Conservation (phyloP, 1,140 invertebrate genomes). For the Nixonia krombeini region DNA sequence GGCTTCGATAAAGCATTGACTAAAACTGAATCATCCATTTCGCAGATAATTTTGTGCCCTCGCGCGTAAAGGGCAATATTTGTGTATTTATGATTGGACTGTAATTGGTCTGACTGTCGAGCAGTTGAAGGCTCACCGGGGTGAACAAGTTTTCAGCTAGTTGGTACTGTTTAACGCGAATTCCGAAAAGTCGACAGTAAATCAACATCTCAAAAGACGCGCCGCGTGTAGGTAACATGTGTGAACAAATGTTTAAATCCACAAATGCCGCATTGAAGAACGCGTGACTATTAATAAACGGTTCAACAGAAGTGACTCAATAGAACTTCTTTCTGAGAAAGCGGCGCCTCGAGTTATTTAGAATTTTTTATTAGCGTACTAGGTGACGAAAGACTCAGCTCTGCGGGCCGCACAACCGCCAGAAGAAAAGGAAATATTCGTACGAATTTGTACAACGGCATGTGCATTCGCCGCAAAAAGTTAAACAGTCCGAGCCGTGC, state of each 20-base stretch:
- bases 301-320: slow-evolving; percentile 38
- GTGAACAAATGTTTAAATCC: slow-evolving; percentile 57
- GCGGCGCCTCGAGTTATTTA: slow-evolving; percentile 32
- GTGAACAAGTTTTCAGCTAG: slow-evolving; percentile 32
- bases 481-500: neutral
- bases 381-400: slow-evolving; percentile 35
- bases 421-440: neutral
- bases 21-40: neutral
- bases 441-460: neutral
- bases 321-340: slow-evolving; percentile 37
- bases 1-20: neutral
- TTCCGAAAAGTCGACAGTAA: slow-evolving; percentile 54
- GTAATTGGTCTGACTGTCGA: slow-evolving; percentile 32
- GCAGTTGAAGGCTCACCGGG: slow-evolving; percentile 26
- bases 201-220: slow-evolving; percentile 56
- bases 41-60: no score
- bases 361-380: slow-evolving; percentile 35
- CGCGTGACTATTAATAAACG: slow-evolving; percentile 56
- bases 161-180: slow-evolving; percentile 38
- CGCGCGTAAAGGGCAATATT: no score
- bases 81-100: neutral
- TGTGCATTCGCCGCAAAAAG: neutral
- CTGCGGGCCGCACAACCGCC: slow-evolving; percentile 10
- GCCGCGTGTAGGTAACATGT: slow-evolving; percentile 52
- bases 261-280: slow-evolving; percentile 48